Percentiles rank a stretch among this genome's conserved stretches.
phyloP scores from a whole-genome alignment of 2,888 invertebrate genomes.

The Ellobium chinense region DNA sequence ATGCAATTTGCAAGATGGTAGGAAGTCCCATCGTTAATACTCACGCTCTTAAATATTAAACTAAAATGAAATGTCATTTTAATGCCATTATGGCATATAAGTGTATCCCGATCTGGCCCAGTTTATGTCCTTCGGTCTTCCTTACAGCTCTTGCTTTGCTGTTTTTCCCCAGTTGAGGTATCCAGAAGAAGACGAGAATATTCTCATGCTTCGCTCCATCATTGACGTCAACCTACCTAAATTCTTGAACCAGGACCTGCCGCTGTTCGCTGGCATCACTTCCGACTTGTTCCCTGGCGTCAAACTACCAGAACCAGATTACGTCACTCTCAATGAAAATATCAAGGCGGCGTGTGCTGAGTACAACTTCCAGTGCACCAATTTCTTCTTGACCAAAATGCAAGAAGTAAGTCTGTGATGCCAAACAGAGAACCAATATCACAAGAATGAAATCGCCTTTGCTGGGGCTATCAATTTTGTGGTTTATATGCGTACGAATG shows the following conservation, averaged over 20 bases:
- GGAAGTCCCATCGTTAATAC: too few species aligned
- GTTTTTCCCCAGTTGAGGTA: conserved; percentile 60
- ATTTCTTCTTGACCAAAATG: conserved; percentile 93
- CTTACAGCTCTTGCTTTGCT: too few species aligned
- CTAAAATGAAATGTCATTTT: too few species aligned
- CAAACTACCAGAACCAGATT: conserved; percentile 79
- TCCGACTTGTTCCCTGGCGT: conserved; percentile 80
- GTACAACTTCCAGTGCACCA: conserved; percentile 90
- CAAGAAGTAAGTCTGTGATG: conserved; percentile 83
- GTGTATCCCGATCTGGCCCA: too few species aligned
- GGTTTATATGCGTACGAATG: too few species aligned
- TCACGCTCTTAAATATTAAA: too few species aligned
- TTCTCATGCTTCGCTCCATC: conserved; percentile 80
- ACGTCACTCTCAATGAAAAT: conserved; percentile 77
- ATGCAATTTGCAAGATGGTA: too few species aligned
- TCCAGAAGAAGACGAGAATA: conserved; percentile 79
- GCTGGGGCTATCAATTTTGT: too few species aligned
- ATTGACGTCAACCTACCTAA: conserved; percentile 81
- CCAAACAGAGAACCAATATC: too few species aligned
- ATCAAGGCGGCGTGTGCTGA: conserved; percentile 77
- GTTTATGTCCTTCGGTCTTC: too few species aligned
- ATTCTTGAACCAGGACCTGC: conserved; percentile 80
- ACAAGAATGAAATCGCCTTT: too few species aligned
- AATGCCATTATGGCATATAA: too few species aligned
- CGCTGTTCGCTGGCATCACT: conserved; percentile 80